Evolutionary conservation across 2,888 invertebrate genomes (phyloP).

Genomic region (Melinaea marsaeus): DNA sequence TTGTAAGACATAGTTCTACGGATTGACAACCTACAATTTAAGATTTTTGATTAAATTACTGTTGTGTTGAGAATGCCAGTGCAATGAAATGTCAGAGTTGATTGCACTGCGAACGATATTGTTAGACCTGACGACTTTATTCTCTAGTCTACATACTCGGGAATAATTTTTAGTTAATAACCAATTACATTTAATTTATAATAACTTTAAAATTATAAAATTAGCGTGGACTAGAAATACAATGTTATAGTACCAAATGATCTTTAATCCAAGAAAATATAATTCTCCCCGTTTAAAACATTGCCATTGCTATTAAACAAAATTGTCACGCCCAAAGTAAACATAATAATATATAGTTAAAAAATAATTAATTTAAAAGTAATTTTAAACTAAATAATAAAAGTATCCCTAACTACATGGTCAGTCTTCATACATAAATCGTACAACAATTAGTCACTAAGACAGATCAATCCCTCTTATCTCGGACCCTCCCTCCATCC

Average conservation of each 20-base stretch:
- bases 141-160: neutral
- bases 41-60: conserved; percentile 46
- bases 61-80: conserved; percentile 28
- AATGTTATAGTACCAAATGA: too few species aligned
- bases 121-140: conserved; percentile 30
- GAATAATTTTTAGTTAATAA: neutral
- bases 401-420: conserved; percentile 36
- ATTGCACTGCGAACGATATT: conserved; percentile 25
- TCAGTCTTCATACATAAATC: conserved; percentile 35
- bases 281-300: too few species aligned
- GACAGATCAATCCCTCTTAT: conserved; percentile 67
- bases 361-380: too few species aligned
- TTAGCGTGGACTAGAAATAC: too few species aligned
- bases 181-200: neutral
- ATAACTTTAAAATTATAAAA: neutral
- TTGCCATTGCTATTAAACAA: too few species aligned
- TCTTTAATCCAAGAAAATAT: too few species aligned
- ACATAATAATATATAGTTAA: too few species aligned
- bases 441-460: conserved; percentile 42
- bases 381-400: conserved; percentile 15
- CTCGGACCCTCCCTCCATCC: conserved; percentile 42
- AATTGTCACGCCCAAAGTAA: too few species aligned
- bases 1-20: conserved; percentile 24
- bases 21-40: conserved; percentile 47
- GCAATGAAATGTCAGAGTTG: conserved; percentile 31